Percentiles rank a stretch among this genome's conserved stretches.
phyloP scores from a whole-genome alignment of 2,888 invertebrate genomes.

The Nyleta sp. region DNA sequence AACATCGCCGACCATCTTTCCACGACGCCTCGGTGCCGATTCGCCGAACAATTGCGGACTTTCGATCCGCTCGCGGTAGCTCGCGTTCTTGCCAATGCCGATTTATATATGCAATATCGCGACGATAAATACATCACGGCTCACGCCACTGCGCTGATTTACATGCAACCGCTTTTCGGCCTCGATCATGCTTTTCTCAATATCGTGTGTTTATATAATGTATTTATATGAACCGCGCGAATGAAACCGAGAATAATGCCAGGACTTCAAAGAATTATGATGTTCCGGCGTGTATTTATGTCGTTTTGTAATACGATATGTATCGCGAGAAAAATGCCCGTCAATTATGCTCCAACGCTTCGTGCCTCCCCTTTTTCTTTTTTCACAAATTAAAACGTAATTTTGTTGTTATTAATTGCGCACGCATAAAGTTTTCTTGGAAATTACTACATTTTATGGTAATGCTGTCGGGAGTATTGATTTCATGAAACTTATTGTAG shows the following conservation, averaged over 20 bases:
- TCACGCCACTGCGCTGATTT: constrained; percentile 38
- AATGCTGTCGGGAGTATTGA: too few relatives aligned
- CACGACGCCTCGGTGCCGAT: constrained; percentile 20
- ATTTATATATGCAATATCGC: constrained; percentile 34
- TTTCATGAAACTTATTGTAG: too few relatives aligned
- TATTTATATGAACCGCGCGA: constrained; percentile 11
- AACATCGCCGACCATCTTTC: constrained; percentile 28
- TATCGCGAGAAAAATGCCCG: neutral
- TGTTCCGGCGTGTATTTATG: constrained; percentile 1
- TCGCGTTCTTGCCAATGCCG: neutral
- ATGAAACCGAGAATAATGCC: constrained; percentile 23
- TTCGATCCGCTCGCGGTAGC: constrained; percentile 36
- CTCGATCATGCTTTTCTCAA: constrained; percentile 21
- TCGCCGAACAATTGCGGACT: constrained; percentile 21
- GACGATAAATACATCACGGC: constrained; percentile 32
- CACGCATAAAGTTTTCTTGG: too few relatives aligned
- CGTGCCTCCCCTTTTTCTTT: neutral
- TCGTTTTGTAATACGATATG: constrained; percentile 2
- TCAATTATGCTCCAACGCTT: neutral
- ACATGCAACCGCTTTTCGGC: constrained; percentile 35
- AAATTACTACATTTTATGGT: too few relatives aligned
- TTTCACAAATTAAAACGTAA: neutral
- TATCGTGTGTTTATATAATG: constrained; percentile 31
- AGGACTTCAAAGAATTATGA: constrained; percentile 19
- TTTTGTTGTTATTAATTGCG: too few relatives aligned